Evolutionary conservation across 2,888 invertebrate genomes (phyloP), one percentile per base, ranked within the genome.

Genomic region (Cantharis flavilabris): DNA sequence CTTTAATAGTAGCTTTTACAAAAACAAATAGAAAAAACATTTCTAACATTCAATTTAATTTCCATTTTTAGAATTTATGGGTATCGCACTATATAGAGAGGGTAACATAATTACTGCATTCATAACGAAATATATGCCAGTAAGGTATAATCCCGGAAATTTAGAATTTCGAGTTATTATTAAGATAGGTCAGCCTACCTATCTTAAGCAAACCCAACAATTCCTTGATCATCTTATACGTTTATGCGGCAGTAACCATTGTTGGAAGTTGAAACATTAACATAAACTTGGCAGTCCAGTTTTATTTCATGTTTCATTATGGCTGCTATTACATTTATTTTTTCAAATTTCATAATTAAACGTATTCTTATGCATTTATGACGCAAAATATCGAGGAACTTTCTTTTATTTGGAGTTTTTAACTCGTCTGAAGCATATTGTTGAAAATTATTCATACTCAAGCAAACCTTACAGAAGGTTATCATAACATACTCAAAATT

Each of bases 401-500:
- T 49, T 49, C 49, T 49, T 49, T 49, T 49, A 49, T 49, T 49
- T 49, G 5, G 49, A 49, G n/a, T 49, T 49, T 49, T 49, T 49
- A 49, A 49, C n/a, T 49, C 49, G 9, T 49, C 49, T 49, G n/a
- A n/a, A 49, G 49, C 49, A 49, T 49, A 49, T 49, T 49, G 49
- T 49, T 13, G 13, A 18, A 72, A 67, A 72, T 72, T 72, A 72
- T 72, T 72, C 72, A 72, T 72, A 67, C 67, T 65, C 33, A 67
- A 49, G 67, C 72, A 72, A 64, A 72, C 26, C 20, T 49, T 33
- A 63, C 65, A 67, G 26, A 71, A 64, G 71, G 71, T 13, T 49
- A 72, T 72, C 72, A 20, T 72, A 72, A 72, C 49, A 72, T 67
- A 71, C 14, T 30, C 65, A 67, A 67, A 72, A 67, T 67, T 72